Conservation (phyloP, 1,140 invertebrate genomes). For the Trichomalopsis sarcophagae region DNA sequence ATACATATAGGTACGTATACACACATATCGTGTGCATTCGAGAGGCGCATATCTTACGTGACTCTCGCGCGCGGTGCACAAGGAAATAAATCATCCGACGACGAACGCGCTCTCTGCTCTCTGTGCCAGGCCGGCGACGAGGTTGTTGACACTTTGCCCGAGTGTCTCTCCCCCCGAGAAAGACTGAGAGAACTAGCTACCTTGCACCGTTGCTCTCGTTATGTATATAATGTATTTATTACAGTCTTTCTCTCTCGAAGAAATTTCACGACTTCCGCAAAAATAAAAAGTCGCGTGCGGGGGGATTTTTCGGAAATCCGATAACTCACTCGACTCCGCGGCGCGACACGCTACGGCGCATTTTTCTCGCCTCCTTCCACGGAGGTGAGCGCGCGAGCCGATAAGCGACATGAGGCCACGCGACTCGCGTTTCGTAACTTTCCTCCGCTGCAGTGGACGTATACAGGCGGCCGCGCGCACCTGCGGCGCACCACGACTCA, state of each 20-base stretch:
- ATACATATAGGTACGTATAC: background rate
- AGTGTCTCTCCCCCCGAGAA: background rate
- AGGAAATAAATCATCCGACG: background rate
- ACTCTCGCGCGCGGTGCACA: background rate
- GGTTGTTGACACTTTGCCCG: background rate
- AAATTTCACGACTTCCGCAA: background rate
- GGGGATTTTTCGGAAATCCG: constrained; percentile 34
- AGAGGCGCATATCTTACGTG: background rate
- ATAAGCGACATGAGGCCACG: constrained; percentile 26
- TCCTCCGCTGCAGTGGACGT: background rate
- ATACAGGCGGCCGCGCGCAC: background rate
- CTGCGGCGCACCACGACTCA: constrained; percentile 33
- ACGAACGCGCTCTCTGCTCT: background rate
- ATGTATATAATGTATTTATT: too few relatives aligned
- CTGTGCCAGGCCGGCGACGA: background rate
- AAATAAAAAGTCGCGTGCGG: background rate
- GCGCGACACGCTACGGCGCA: background rate
- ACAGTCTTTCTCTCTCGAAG: background rate
- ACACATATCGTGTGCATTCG: background rate
- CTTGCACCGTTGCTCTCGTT: background rate
- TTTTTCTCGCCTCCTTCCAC: constrained; percentile 8
- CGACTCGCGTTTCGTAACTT: constrained; percentile 45
- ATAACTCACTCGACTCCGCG: background rate
- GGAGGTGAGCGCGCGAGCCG: background rate
- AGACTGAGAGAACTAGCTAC: too few relatives aligned